These are phyloP conservation scores for Pungitius pungitius DNA, from an alignment of 2,113 vertebrate species.

Conservation along the genomic window DNA sequence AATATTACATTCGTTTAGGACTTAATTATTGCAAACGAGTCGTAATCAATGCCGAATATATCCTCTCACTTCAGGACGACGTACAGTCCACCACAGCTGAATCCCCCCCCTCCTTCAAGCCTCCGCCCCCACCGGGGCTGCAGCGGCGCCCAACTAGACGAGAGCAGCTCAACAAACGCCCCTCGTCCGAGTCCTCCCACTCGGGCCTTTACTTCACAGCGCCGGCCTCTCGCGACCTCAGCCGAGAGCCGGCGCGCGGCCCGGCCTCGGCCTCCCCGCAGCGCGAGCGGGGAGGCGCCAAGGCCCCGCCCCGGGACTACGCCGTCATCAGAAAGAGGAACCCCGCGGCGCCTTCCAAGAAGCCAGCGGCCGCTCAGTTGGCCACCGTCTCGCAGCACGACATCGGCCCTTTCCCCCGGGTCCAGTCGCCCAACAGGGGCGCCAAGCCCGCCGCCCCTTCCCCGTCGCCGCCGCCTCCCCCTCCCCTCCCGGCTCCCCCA, in stretches of 20 bases:
- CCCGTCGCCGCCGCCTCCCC: slow-evolving; percentile 67
- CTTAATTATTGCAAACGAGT: not conserved
- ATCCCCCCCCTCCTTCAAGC: slow-evolving; percentile 86
- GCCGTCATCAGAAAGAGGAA: slow-evolving; percentile 69
- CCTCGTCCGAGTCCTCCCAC: slow-evolving; percentile 87
- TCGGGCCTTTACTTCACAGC: slow-evolving; percentile 89
- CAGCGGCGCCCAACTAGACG: slow-evolving; percentile 65
- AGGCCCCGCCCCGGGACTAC: slow-evolving; percentile 65
- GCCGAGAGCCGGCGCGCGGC: slow-evolving; percentile 58
- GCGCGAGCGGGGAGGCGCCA: slow-evolving; percentile 56
- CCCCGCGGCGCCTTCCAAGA: slow-evolving; percentile 68
- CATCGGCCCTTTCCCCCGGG: slow-evolving; percentile 93
- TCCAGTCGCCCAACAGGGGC: slow-evolving; percentile 85
- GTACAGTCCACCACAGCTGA: slow-evolving; percentile 82
- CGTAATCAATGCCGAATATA: slow-evolving; percentile 58
- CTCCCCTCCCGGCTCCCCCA: slow-evolving; percentile 58
- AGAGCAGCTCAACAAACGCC: slow-evolving; percentile 79
- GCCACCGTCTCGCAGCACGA: slow-evolving; percentile 82
- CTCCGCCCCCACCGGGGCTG: slow-evolving; percentile 81
- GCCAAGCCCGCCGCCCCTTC: slow-evolving; percentile 52
- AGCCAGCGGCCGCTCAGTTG: slow-evolving; percentile 79
- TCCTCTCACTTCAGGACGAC: slow-evolving; percentile 88
- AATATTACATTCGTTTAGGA: too few species aligned
- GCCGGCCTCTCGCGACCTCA: slow-evolving; percentile 66
- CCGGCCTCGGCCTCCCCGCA: slow-evolving; percentile 39